Base-by-base conservation (phyloP, 2,113 vertebrate genomes). In the Porphyrio hochstetteri region DNA sequence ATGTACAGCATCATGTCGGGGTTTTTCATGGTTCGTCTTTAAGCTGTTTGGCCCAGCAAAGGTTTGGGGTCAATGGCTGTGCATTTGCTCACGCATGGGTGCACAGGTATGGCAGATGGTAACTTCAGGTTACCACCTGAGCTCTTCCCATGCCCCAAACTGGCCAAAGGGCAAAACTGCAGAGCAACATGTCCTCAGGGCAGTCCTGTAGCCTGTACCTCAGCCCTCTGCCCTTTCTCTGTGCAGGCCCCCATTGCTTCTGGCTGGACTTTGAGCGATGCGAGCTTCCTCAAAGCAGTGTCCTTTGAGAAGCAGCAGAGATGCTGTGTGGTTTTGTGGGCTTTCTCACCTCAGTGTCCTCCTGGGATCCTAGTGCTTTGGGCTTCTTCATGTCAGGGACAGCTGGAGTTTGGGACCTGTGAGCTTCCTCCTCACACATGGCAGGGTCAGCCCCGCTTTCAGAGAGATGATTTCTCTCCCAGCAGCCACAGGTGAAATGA, bases 21-120 rank as follows among this genome's bases (percentile, higher is more conserved):
- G 93, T 90, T 95, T 95, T 91, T 65, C 59, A 46, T 52, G 56
- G 72, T 69, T 90, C 69, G 40, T 64, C n/a, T 88, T 75, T 87
- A 80, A 91, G 60, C 87, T 89, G 21, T 79, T 87, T 88, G 65
- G 75, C 80, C n/a, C 40, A 69, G 61, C 57, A 79, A 82, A 75
- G 61, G 18, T 64, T 89, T 61, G 42, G 61, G 84, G 44, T 25
- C 40, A 52, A 12, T 25, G 38, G 65, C 69, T 61, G 46, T 44
- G 36, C 23, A 14, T 89, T 85, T 82, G 13, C 81, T 90, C 78
- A 44, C 61, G 40, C 19, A 57, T 59, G 40, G 29, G 27, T 68
- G 21, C 4, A 3, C 2, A 1, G 21, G 6, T 60, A 25, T 11
- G 42, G 69, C 40, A 63, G 27, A 24, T 0, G 2, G 38, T n/a